Percentiles rank a stretch among this genome's conserved stretches.
phyloP scores from a whole-genome alignment of 2,888 invertebrate species.

The Willowsia nigromaculata region DNA sequence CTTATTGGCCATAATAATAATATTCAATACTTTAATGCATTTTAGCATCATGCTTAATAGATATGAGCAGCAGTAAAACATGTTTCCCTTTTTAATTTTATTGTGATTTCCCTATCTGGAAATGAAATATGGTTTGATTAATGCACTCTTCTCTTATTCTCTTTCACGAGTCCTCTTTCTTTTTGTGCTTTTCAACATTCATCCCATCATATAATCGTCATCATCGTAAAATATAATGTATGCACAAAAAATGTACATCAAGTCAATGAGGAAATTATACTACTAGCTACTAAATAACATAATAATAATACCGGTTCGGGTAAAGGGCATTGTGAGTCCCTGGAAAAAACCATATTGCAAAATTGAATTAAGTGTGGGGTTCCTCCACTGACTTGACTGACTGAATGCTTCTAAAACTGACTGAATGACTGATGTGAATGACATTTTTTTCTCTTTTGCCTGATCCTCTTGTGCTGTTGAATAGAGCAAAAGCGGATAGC shows the following conservation, averaged over 20 bases:
- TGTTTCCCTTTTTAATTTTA: slow-evolving; percentile 45
- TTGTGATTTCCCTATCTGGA: slow-evolving; percentile 12
- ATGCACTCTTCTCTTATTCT: slow-evolving; percentile 47
- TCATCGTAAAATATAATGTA: slow-evolving; percentile 44
- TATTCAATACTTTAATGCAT: slow-evolving; percentile 11
- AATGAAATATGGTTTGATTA: slow-evolving; percentile 60
- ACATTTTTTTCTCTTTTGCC: slow-evolving; percentile 25
- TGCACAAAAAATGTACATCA: slow-evolving; percentile 30
- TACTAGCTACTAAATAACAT: not conserved
- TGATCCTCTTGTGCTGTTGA: not conserved
- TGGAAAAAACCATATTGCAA: slow-evolving; percentile 52
- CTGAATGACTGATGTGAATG: slow-evolving; percentile 40
- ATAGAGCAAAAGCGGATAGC: not conserved
- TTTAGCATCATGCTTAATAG: not conserved
- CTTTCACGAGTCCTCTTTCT: not conserved
- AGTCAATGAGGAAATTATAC: slow-evolving; percentile 41
- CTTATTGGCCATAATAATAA: slow-evolving; percentile 13
- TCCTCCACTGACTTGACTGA: not conserved
- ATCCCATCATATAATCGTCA: not conserved
- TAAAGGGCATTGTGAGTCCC: slow-evolving; percentile 23
- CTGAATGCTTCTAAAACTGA: no score
- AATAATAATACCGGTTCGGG: not conserved
- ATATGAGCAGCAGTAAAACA: not conserved
- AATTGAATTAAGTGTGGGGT: slow-evolving; percentile 58
- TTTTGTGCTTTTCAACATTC: not conserved